Evolutionary conservation across 1,140 invertebrate species (phyloP).

Genomic region (Listronotus bonariensis): DNA sequence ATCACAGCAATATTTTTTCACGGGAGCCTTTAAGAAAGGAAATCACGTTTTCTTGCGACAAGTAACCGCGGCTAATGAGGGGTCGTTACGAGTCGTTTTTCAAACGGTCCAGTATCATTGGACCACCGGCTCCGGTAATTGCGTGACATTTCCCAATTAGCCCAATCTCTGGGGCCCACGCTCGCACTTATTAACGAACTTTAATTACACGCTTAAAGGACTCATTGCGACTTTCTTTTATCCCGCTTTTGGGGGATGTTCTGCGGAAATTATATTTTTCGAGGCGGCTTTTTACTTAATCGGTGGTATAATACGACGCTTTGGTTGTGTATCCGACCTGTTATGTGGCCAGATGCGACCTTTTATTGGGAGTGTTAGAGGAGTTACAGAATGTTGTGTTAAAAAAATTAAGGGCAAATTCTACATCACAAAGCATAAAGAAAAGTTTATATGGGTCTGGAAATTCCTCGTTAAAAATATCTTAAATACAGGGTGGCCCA

Average conservation of each 20-base stretch:
- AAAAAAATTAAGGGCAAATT: too few species aligned
- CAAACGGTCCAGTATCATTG: slow-evolving; percentile 20
- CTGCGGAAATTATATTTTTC: too few species aligned
- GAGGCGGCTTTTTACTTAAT: too few species aligned
- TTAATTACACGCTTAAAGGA: slow-evolving; percentile 29
- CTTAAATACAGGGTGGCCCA: too few species aligned
- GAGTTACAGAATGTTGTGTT: too few species aligned
- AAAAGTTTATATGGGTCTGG: too few species aligned
- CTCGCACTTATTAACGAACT: slow-evolving; percentile 39
- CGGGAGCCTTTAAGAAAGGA: slow-evolving; percentile 31
- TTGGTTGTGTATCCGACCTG: too few species aligned
- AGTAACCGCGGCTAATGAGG: slow-evolving; percentile 40
- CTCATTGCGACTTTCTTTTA: slow-evolving; percentile 19
- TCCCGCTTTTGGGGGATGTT: neutral
- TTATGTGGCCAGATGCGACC: too few species aligned
- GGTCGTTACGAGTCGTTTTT: slow-evolving; percentile 38
- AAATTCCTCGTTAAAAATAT: too few species aligned
- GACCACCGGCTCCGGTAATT: slow-evolving; percentile 28
- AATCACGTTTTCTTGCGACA: slow-evolving; percentile 32
- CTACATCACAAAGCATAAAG: too few species aligned
- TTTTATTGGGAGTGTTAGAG: too few species aligned
- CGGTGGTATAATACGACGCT: too few species aligned
- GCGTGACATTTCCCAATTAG: slow-evolving; percentile 42
- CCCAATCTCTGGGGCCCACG: slow-evolving; percentile 29
- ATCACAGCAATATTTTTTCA: slow-evolving; percentile 25